Evolutionary conservation across 2,113 vertebrate species (phyloP).

Genomic region (Cervus canadensis): DNA sequence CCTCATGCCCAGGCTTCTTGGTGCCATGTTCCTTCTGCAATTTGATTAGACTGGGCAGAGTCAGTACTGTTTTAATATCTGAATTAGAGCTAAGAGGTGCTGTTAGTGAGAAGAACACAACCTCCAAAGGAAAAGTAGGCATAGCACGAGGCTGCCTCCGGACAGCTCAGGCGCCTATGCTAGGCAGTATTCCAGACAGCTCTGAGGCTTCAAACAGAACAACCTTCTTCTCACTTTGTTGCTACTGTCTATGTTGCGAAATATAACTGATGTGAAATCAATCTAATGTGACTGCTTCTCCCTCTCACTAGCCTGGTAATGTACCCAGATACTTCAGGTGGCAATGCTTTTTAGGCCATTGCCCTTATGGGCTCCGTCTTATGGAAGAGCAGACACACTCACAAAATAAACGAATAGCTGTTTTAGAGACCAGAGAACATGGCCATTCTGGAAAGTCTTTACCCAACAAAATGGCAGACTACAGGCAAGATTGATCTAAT

Average conservation of each 20-base stretch:
- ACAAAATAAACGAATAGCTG: not conserved
- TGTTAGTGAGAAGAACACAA: not conserved
- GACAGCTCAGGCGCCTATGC: not conserved
- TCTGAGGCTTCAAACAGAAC: not conserved
- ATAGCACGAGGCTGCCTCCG: not conserved
- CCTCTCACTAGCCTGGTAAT: not conserved
- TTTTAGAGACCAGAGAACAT: not conserved
- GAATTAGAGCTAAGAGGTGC: not conserved
- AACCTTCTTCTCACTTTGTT: not conserved
- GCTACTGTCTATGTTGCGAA: not conserved
- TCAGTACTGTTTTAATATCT: not conserved
- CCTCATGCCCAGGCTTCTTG: not conserved
- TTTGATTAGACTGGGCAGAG: not conserved
- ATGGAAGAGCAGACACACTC: not conserved
- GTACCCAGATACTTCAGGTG: not conserved
- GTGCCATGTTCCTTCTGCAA: not conserved
- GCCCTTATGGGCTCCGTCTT: not conserved
- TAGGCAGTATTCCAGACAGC: not conserved
- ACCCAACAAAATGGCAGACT: not conserved
- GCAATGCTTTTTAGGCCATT: not conserved
- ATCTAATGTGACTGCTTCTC: not conserved
- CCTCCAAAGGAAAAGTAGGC: not conserved
- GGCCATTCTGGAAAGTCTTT: not conserved
- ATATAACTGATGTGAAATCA: not conserved
- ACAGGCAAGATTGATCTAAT: not conserved